These are phyloP conservation scores for Acronicta leporina DNA, from an alignment of 2,888 invertebrate genomes.

Conservation along the genomic window DNA sequence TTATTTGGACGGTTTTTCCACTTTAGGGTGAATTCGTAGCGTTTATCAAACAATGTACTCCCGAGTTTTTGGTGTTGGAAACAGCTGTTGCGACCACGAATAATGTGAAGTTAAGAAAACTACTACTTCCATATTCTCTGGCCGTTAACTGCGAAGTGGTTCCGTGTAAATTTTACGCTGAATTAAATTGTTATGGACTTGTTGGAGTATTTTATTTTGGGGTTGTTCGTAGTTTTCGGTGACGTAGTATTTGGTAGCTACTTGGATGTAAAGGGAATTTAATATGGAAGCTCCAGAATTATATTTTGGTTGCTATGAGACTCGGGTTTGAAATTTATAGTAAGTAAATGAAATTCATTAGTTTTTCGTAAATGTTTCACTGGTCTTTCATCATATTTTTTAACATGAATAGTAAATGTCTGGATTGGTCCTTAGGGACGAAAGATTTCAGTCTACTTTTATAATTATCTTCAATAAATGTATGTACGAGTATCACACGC, in stretches of 20 bases:
- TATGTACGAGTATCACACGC: no score
- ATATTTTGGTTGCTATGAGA: no score
- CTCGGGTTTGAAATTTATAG: no score
- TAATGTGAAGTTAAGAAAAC: slow-evolving; percentile 31
- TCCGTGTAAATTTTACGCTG: not conserved
- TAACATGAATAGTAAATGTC: no score
- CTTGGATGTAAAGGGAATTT: not conserved
- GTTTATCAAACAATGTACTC: slow-evolving; percentile 40
- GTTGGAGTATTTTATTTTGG: not conserved
- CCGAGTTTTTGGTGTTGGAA: slow-evolving; percentile 25
- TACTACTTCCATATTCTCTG: slow-evolving; percentile 9
- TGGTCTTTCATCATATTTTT: no score
- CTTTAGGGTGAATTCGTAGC: slow-evolving; percentile 28
- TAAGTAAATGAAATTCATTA: no score
- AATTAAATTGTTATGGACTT: slow-evolving; percentile 15
- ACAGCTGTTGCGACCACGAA: slow-evolving; percentile 29
- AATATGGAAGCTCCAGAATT: not conserved
- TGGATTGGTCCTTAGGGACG: no score
- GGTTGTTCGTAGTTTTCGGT: not conserved
- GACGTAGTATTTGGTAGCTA: not conserved
- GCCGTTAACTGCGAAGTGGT: slow-evolving; percentile 1
- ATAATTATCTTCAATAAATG: no score
- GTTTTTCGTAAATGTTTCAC: no score
- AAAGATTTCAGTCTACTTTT: no score
- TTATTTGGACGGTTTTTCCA: slow-evolving; percentile 33